phyloP scores from a whole-genome alignment of 2,113 vertebrate genomes.

The Cnemophilus loriae region DNA sequence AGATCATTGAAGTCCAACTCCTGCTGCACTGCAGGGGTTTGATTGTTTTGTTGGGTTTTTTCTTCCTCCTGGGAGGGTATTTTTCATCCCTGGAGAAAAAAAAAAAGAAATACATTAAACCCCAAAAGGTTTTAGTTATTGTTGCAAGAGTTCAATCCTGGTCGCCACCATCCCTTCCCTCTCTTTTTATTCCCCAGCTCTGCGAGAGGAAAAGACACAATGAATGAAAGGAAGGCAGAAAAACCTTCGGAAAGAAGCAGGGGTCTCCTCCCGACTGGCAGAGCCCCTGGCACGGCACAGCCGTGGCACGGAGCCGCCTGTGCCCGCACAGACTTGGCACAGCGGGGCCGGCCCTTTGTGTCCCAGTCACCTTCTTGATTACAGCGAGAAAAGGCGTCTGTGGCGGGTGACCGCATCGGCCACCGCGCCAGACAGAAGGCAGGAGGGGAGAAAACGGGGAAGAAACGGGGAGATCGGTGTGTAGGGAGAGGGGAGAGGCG shows the following conservation, averaged over 20 bases:
- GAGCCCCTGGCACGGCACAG: conserved; percentile 23
- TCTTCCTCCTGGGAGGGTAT: background rate
- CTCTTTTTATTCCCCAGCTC: background rate
- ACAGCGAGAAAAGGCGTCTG: background rate
- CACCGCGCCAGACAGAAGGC: conserved; percentile 10
- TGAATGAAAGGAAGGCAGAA: background rate
- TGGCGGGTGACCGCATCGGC: background rate
- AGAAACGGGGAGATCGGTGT: background rate
- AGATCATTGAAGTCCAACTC: background rate
- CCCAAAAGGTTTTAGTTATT: background rate
- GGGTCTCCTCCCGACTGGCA: background rate
- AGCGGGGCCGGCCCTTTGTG: background rate
- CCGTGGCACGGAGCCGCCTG: conserved; percentile 25
- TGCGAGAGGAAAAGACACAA: background rate
- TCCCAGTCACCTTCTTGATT: background rate
- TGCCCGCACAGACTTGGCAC: conserved; percentile 36
- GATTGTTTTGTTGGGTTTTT: background rate
- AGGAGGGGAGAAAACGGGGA: background rate
- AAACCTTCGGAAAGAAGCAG: background rate
- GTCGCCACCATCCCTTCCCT: background rate
- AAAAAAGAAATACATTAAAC: background rate
- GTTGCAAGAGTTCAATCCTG: background rate
- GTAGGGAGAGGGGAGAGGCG: background rate
- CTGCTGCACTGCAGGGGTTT: background rate
- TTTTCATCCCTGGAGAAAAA: background rate